Base-by-base conservation (phyloP, 1,140 invertebrate genomes). In the Latrodectus geometricus region DNA sequence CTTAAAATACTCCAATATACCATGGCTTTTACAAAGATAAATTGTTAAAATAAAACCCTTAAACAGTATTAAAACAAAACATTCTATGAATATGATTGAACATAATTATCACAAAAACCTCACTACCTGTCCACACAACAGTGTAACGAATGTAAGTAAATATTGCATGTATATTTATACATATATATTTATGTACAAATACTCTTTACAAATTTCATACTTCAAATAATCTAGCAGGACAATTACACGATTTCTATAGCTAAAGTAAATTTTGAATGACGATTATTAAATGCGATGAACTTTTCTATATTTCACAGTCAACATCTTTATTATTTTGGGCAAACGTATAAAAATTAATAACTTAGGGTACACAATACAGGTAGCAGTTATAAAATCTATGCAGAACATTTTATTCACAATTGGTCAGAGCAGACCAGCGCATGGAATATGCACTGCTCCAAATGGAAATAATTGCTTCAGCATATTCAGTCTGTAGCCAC, bases 121-220 rank as follows among this genome's bases (percentile, higher is more conserved):
- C n/a, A 52, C 49, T 65, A 35, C 15, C 8, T 21, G 4, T 54
- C 35, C 21, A 2, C 23, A 12, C 68, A 56, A 78, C 12, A 20
- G n/a, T 74, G 17, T 86, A 77, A 86, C 83, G 77, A 78, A 77
- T 56, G 75, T 82, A 73, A 23, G 50, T 54, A 70, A 75, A 61
- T 75, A 49, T 73, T 15, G 9, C 35, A 35, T 35, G n/a, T 69
- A 69, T 69, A 69, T 69, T n/a, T 68, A 70, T 80, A 72, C 70
- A 70, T 80, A 21, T 84, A 84, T 82, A 70, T 73, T 49, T 82
- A 82, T 86, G 50, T 86, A 86, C 83, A 86, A 86, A 86, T 86
- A 78, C 74, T 86, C 50, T 70, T 61, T 77, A 77, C 52, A 86
- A 86, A 77, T 65, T 66, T 61, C 49, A 21, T 21, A 70, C 56